Evolutionary conservation across 2,888 invertebrate genomes (phyloP).

Genomic region (Tetranychus piercei): DNA sequence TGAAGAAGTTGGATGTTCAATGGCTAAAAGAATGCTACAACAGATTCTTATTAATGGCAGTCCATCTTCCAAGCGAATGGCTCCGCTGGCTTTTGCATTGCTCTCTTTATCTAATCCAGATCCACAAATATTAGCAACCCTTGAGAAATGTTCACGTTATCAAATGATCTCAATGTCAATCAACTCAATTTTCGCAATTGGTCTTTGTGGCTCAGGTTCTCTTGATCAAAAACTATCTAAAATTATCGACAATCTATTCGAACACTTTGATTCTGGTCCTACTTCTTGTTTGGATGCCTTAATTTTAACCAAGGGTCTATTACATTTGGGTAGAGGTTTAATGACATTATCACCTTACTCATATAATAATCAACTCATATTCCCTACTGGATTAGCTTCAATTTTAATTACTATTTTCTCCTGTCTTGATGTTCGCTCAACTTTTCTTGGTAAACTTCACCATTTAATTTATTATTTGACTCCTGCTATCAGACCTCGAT

Average conservation of each 20-base stretch:
- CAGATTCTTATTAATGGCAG: neutral
- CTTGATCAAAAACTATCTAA: neutral
- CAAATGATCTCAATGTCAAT: neutral
- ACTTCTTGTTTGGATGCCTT: neutral
- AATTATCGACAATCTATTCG: neutral
- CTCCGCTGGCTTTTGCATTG: neutral
- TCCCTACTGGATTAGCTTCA: neutral
- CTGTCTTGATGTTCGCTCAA: neutral
- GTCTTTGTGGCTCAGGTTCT: neutral
- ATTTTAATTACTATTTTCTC: neutral
- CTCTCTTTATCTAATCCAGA: neutral
- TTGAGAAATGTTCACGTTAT: neutral
- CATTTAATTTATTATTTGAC: neutral
- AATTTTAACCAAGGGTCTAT: neutral
- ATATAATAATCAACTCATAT: neutral
- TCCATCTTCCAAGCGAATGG: neutral
- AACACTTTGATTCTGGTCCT: neutral
- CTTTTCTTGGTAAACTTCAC: neutral
- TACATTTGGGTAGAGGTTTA: neutral
- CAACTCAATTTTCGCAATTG: neutral
- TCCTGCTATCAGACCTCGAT: neutral
- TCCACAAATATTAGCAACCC: neutral
- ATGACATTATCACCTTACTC: neutral
- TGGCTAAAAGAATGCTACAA: neutral
- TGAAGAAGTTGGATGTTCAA: neutral